Evolutionary conservation across 2,113 vertebrate genomes (phyloP).

Genomic region (Cyanoramphus novaezelandiae): DNA sequence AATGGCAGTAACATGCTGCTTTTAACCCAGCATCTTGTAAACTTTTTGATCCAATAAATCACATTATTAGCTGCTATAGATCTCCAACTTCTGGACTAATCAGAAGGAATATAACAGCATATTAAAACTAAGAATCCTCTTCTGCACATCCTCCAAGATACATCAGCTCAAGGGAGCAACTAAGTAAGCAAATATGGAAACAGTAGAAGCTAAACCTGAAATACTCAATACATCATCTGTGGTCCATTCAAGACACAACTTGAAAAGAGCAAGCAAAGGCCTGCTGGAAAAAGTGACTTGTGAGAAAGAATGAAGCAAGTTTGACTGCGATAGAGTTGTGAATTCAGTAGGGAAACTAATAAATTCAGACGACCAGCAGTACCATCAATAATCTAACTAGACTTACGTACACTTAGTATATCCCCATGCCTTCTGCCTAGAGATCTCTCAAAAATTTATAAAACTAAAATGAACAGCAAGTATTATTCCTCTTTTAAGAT

Average conservation of each 20-base stretch:
- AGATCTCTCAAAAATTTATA: background rate
- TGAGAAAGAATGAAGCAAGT: background rate
- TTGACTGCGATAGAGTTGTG: background rate
- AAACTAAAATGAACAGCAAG: background rate
- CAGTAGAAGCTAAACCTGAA: background rate
- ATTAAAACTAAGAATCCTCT: background rate
- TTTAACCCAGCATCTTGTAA: background rate
- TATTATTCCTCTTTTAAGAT: background rate
- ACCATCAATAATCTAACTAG: background rate
- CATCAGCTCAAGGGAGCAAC: background rate
- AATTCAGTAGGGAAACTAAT: background rate
- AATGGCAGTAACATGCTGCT: rapidly evolving
- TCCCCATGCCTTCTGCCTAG: background rate
- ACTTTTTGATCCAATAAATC: background rate
- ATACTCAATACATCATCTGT: background rate
- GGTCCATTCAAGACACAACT: background rate
- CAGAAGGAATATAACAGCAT: background rate
- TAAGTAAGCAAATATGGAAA: background rate
- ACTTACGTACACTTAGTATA: background rate
- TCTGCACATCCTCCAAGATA: background rate
- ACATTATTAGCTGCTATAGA: background rate
- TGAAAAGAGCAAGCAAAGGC: background rate
- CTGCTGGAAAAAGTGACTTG: background rate
- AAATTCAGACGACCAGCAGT: background rate
- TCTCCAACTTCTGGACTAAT: background rate